These are phyloP conservation scores for Protobothrops mucrosquamatus DNA, from an alignment of 2,113 vertebrate genomes.

Conservation along the genomic window DNA sequence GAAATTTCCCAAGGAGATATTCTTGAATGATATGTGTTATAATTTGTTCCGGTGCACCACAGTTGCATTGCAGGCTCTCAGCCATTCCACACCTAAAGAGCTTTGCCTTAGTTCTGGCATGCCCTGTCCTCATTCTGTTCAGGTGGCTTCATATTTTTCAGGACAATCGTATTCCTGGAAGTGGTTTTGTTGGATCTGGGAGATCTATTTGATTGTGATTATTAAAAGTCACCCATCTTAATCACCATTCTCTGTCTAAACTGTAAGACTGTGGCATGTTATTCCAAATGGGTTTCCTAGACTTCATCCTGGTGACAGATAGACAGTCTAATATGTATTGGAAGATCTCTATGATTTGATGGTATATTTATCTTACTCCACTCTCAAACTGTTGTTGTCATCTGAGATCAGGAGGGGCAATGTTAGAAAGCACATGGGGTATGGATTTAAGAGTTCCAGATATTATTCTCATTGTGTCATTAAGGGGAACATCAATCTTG, in stretches of 20 bases:
- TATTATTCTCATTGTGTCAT: not conserved
- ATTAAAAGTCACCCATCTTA: not conserved
- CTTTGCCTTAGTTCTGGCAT: no score
- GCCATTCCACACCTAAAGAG: no score
- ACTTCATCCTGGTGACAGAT: not conserved
- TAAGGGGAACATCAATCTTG: not conserved
- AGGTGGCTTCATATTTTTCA: not conserved
- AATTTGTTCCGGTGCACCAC: no score
- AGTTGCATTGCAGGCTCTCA: no score
- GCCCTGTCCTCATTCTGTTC: not conserved
- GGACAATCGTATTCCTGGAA: not conserved
- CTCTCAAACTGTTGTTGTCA: not conserved
- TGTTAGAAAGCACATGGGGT: not conserved
- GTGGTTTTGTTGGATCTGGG: not conserved
- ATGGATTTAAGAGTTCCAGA: not conserved
- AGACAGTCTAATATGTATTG: not conserved
- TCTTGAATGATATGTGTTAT: no score
- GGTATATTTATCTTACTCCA: not conserved
- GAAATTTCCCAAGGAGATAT: no score
- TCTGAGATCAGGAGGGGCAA: not conserved
- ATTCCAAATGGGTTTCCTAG: not conserved
- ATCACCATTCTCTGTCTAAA: not conserved
- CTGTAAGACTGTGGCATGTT: not conserved
- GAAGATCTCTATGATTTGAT: not conserved
- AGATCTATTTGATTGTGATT: not conserved